Evolutionary conservation across 2,797 vertebrate genomes (phyloP).

Genomic region (Echiichthys vipera): DNA sequence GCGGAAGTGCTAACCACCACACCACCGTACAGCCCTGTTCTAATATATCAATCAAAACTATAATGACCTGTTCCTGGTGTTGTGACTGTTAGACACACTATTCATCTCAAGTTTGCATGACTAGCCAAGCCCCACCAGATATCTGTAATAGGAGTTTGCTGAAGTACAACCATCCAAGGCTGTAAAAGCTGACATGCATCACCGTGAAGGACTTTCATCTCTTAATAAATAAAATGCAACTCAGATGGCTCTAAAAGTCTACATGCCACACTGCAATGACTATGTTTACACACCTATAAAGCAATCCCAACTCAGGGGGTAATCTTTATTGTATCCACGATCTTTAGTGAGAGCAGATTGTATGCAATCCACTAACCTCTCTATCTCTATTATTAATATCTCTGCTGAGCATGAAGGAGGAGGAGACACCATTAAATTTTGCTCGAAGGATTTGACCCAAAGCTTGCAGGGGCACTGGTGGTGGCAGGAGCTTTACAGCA

Average conservation of each 20-base stretch:
- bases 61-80: neutral
- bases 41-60: neutral
- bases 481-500: constrained; percentile 25
- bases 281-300: constrained; percentile 58
- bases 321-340: constrained; percentile 42
- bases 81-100: neutral
- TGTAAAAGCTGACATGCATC: constrained; percentile 35
- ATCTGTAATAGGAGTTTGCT: constrained; percentile 9
- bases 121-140: neutral
- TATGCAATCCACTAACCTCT: constrained; percentile 33
- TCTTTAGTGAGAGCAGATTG: constrained; percentile 21
- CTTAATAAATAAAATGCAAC: constrained; percentile 52
- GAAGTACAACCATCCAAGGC: constrained; percentile 7
- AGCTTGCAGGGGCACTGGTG: constrained; percentile 23
- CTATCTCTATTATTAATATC: constrained; percentile 51
- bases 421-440: constrained; percentile 55
- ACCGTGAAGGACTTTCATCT: constrained; percentile 37
- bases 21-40: too few relatives aligned
- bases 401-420: constrained; percentile 29
- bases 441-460: constrained; percentile 59
- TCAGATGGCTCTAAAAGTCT: constrained; percentile 53
- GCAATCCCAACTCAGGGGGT: constrained; percentile 25
- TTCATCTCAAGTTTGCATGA: constrained; percentile 13
- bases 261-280: constrained; percentile 35
- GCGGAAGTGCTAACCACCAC: too few relatives aligned